phyloP scores from a whole-genome alignment of 2,113 vertebrate genomes.

The Eclectus roratus region DNA sequence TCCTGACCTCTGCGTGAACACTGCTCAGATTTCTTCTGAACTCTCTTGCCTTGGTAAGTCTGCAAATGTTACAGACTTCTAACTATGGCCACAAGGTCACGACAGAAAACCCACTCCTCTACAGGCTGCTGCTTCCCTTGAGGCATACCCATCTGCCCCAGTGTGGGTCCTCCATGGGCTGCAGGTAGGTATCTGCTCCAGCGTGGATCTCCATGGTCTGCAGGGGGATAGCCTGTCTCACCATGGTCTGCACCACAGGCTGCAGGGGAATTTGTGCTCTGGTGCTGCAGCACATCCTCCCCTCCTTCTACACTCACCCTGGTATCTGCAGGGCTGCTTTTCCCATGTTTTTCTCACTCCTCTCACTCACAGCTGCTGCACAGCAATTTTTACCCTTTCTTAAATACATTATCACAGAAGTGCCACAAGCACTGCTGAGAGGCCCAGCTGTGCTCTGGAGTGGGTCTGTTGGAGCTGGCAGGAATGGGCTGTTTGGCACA shows the following conservation, averaged over 20 bases:
- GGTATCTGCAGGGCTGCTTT: not conserved
- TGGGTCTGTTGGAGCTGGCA: rapidly evolving
- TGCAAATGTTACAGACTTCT: not conserved
- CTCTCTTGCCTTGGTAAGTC: not conserved
- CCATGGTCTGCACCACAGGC: not conserved
- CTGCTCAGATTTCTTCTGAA: not conserved
- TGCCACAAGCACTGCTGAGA: rapidly evolving
- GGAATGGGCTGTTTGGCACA: rapidly evolving
- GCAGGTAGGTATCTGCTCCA: not conserved
- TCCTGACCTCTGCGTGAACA: not conserved
- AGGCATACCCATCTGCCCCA: not conserved
- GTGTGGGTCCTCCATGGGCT: not conserved
- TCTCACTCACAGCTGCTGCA: not conserved
- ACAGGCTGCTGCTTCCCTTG: not conserved
- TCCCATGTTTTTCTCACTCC: not conserved
- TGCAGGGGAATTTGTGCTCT: not conserved
- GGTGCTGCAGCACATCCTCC: not conserved
- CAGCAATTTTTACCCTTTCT: not conserved
- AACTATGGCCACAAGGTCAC: not conserved
- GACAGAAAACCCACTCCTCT: not conserved
- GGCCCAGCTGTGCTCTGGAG: rapidly evolving
- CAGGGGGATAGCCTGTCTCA: not conserved
- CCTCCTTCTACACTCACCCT: not conserved
- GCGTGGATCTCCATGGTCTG: not conserved
- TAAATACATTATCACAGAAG: rapidly evolving